A percentile compares a stretch with the other conserved stretches of the same genome.
These are phyloP conservation scores for Cantharis lateralis DNA, from an alignment of 2,888 invertebrate genomes.

Conservation along the genomic window DNA sequence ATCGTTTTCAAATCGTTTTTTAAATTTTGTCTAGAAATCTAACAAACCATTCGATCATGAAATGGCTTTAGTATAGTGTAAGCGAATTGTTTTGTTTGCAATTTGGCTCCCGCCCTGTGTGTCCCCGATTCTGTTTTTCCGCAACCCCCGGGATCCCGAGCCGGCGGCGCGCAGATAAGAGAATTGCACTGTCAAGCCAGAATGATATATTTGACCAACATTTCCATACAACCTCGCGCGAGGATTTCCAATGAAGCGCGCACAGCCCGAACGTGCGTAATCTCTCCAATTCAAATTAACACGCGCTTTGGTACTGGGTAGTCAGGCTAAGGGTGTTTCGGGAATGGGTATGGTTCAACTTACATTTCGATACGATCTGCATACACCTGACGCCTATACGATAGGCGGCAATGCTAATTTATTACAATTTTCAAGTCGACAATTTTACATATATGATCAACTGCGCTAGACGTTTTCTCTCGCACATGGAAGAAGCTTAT, in stretches of 20 bases:
- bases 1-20: constrained; percentile 4
- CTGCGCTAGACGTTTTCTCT: not conserved
- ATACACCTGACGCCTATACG: constrained; percentile 32
- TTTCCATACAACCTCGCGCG: constrained; percentile 70
- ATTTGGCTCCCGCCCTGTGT: constrained; percentile 48
- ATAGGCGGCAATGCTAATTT: constrained; percentile 26
- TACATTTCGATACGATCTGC: constrained; percentile 33
- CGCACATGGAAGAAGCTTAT: not conserved
- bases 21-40: constrained; percentile 32
- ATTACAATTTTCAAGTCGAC: constrained; percentile 24
- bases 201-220: constrained; percentile 91
- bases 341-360: constrained; percentile 30
- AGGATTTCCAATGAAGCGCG: constrained; percentile 57
- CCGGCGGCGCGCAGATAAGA: constrained; percentile 75
- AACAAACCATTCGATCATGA: constrained; percentile 45
- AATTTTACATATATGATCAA: constrained; percentile 22
- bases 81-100: constrained; percentile 54
- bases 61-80: constrained; percentile 43
- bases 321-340: constrained; percentile 19
- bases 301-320: constrained; percentile 50
- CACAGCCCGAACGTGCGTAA: constrained; percentile 58
- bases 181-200: constrained; percentile 88
- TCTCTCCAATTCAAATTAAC: constrained; percentile 67
- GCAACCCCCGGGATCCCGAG: constrained; percentile 58
- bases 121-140: constrained; percentile 57